Evolutionary conservation across 2,113 vertebrate species (phyloP).

Genomic region (Psilopsiagon aymara): DNA sequence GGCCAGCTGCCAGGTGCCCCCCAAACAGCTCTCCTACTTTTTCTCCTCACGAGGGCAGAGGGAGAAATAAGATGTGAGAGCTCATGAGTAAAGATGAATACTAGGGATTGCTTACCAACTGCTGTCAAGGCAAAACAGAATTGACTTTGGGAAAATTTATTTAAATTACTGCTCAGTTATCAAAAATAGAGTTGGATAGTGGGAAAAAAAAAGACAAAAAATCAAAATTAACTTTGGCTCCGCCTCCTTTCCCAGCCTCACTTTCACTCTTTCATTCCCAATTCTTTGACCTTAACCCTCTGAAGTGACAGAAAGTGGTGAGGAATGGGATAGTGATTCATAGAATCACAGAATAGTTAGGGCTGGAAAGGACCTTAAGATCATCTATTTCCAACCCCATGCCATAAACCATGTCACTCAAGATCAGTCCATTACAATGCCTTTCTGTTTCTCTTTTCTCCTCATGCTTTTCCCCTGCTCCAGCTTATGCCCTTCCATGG

Average conservation of each 20-base stretch:
- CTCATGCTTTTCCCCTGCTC: background rate
- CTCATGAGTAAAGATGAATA: background rate
- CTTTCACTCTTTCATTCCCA: background rate
- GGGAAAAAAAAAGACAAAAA: background rate
- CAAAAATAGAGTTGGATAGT: background rate
- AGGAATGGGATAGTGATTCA: background rate
- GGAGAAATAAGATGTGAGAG: background rate
- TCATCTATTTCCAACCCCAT: background rate
- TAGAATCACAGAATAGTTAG: background rate
- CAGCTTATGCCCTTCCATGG: background rate
- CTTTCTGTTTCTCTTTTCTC: background rate
- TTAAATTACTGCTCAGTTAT: background rate
- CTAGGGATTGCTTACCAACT: background rate
- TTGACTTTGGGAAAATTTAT: background rate
- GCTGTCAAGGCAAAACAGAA: background rate
- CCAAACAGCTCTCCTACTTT: background rate
- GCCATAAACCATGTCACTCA: background rate
- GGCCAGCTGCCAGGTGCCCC: background rate
- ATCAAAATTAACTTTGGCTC: background rate
- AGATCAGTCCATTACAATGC: background rate
- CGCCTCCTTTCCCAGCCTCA: background rate
- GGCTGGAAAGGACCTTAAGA: background rate
- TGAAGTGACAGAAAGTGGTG: accelerated
- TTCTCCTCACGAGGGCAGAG: background rate
- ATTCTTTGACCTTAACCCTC: accelerated